phyloP scores from a whole-genome alignment of 2,888 invertebrate species.

The Rhagium mordax region DNA sequence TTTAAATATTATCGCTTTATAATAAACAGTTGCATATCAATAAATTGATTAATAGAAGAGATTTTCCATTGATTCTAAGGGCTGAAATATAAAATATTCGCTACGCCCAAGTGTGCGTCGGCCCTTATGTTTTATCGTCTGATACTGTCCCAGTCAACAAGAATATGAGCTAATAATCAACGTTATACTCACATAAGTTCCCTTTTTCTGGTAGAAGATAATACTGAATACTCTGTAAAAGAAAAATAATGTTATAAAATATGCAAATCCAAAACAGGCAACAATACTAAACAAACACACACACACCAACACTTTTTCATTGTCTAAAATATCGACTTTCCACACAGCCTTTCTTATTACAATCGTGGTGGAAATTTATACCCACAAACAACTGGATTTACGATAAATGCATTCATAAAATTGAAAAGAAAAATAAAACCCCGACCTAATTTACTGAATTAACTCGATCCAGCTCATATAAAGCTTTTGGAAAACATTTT shows the following conservation, averaged over 20 bases:
- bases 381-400: background rate
- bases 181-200: background rate
- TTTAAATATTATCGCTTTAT: too few species aligned
- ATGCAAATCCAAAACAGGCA: background rate
- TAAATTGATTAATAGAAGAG: too few species aligned
- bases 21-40: too few species aligned
- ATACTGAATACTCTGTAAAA: background rate
- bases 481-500: background rate
- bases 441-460: background rate
- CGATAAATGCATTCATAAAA: background rate
- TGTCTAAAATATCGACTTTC: background rate
- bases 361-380: background rate
- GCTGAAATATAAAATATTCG: too few species aligned
- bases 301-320: background rate
- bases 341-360: background rate
- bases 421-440: background rate
- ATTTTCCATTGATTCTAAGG: too few species aligned
- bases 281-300: background rate
- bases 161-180: too few species aligned
- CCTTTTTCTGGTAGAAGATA: background rate
- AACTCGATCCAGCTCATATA: background rate
- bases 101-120: too few species aligned
- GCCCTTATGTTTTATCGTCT: too few species aligned
- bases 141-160: too few species aligned
- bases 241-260: background rate